These are phyloP conservation scores for Sitta carolinensis DNA, from an alignment of 2,797 vertebrate species.

Conservation along the genomic window DNA sequence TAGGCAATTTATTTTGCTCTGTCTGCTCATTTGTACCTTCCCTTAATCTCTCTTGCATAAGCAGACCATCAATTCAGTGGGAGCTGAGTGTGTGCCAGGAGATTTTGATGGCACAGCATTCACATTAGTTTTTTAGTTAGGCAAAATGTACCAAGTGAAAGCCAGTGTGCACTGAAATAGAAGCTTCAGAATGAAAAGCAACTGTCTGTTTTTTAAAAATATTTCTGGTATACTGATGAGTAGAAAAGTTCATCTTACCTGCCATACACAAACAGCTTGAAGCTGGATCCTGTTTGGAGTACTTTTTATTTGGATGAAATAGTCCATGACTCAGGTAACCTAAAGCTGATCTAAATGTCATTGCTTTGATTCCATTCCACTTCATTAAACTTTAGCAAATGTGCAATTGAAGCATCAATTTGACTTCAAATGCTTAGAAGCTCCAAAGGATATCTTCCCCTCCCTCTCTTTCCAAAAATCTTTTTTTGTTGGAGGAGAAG, in stretches of 20 bases:
- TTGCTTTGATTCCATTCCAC: slow-evolving; percentile 49
- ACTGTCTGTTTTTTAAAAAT: not conserved
- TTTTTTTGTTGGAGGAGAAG: not conserved
- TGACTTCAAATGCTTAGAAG: slow-evolving; percentile 38
- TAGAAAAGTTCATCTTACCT: slow-evolving; percentile 16
- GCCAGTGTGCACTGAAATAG: not conserved
- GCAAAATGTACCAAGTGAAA: not conserved
- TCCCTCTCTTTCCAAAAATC: not conserved
- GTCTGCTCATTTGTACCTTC: not conserved
- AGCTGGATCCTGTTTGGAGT: not conserved
- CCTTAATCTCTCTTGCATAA: slow-evolving; percentile 52
- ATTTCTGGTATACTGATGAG: not conserved
- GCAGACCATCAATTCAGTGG: not conserved
- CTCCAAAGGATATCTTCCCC: not conserved
- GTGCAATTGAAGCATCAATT: slow-evolving; percentile 40
- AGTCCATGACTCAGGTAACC: slow-evolving; percentile 12
- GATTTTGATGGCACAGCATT: slow-evolving; percentile 17
- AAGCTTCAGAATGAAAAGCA: not conserved
- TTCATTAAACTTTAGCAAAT: slow-evolving; percentile 66
- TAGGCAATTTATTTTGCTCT: slow-evolving; percentile 32
- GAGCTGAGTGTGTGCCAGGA: slow-evolving; percentile 5
- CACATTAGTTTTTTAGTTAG: not conserved
- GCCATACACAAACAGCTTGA: not conserved
- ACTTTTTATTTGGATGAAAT: slow-evolving; percentile 17
- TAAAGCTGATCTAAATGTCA: slow-evolving; percentile 32